phyloP scores from a whole-genome alignment of 2,113 vertebrate genomes.

The Porphyrio hochstetteri region DNA sequence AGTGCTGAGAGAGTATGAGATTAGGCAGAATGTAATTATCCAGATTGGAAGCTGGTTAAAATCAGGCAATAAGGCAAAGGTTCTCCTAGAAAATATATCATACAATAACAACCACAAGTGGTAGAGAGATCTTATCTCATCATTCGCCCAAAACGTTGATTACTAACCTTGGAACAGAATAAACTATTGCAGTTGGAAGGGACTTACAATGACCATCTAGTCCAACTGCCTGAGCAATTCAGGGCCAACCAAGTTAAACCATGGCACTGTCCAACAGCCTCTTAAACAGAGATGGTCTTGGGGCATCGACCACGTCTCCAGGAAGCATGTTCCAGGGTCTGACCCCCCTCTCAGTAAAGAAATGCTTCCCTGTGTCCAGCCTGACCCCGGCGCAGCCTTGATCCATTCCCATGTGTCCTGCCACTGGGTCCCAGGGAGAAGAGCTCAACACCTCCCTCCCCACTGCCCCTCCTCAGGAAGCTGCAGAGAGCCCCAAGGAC shows the following conservation, averaged over 20 bases:
- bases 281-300: neutral
- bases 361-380: neutral
- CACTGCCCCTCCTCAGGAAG: neutral
- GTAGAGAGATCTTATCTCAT: neutral
- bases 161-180: neutral
- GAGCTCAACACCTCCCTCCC: neutral
- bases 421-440: rapidly evolving
- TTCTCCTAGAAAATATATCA: neutral
- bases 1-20: conserved; percentile 20
- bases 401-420: neutral
- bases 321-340: neutral
- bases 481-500: neutral
- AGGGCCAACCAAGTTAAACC: neutral
- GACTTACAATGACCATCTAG: rapidly evolving
- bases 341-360: neutral
- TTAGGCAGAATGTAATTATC: conserved; percentile 34
- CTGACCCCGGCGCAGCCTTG: neutral
- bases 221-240: neutral
- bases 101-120: neutral
- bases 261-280: neutral
- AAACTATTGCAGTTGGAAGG: neutral
- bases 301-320: neutral
- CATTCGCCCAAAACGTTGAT: neutral
- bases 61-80: neutral
- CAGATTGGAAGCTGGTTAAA: conserved; percentile 37